Evolutionary conservation across 2,888 invertebrate genomes (phyloP), one percentile per base, ranked within the genome.

Genomic region (Bombylius major): DNA sequence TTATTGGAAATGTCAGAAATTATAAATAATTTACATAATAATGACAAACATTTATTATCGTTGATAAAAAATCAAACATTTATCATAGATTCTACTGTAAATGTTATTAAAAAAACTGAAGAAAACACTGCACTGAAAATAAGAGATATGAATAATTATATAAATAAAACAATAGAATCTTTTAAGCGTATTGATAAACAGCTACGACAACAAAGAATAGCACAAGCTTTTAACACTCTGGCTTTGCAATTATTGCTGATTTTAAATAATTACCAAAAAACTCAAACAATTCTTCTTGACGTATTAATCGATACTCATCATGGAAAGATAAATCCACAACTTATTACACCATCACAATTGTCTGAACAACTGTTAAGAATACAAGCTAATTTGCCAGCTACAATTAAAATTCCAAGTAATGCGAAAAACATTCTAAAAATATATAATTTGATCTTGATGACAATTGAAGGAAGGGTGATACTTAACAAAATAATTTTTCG

Each of bases 31-130:
- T 5, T 54, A 14, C 31, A 42, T 4, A 12, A 33, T 12, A 44
- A 54, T 33, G 49, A 49, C 4, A 5, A 49, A 5, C n/a, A 44
- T 5, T n/a, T 54, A 32, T 23, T 44, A 6, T 5, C 23, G 8
- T 33, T 50, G 5, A 7, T 54, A 9, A 42, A 44, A 44, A 54
- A 54, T 32, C 54, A 54, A 42, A 54, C 50, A 32, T 39, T 48
- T 3, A 36, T 54, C 4, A 54, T 54, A 34, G 54, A 54, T 39
- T 54, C 54, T 1, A 48, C 48, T 23, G 44, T 23, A 4, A 54
- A 54, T 33, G 5, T 54, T 39, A 39, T 54, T 3, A 54, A 34
- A 14, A 9, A n/a, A 54, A 42, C 36, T 23, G 11, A 51, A n/a
- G 6, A 14, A 7, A 11, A 5, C n/a, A 11, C 46, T 5, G 46